Conservation (phyloP, 2,113 vertebrate genomes). For the Salvator merianae region DNA sequence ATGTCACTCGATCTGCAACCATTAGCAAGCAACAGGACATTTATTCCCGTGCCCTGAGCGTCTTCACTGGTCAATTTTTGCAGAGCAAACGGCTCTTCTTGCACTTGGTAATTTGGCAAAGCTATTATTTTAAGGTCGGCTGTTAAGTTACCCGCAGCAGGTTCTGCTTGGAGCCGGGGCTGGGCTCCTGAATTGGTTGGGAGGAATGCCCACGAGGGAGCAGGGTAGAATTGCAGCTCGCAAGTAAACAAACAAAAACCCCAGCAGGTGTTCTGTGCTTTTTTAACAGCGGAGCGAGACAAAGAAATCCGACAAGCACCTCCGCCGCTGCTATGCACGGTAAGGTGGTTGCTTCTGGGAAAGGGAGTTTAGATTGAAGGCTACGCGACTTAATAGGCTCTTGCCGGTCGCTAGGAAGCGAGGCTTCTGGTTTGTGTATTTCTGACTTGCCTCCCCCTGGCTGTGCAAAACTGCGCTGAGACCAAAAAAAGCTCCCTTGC, state of each 20-base stretch:
- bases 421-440: not conserved
- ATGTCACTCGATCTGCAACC: not conserved
- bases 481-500: slow-evolving; percentile 7
- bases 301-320: not conserved
- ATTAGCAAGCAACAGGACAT: not conserved
- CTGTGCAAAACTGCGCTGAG: not conserved
- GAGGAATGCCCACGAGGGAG: not conserved
- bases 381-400: not conserved
- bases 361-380: not conserved
- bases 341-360: not conserved
- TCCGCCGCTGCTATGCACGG: not conserved
- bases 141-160: not conserved
- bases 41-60: not conserved
- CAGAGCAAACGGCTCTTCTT: not conserved
- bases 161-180: not conserved
- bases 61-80: not conserved
- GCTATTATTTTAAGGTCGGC: not conserved
- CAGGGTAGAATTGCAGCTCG: not conserved
- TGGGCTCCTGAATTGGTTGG: not conserved
- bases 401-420: not conserved
- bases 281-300: not conserved
- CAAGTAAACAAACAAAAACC: not conserved
- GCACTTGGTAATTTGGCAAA: not conserved
- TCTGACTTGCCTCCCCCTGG: not conserved
- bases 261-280: not conserved